Percentiles rank a stretch among this genome's conserved stretches.
Evolutionary conservation across 2,888 invertebrate species (phyloP).

Genomic region (Amblyjoppa proteus): DNA sequence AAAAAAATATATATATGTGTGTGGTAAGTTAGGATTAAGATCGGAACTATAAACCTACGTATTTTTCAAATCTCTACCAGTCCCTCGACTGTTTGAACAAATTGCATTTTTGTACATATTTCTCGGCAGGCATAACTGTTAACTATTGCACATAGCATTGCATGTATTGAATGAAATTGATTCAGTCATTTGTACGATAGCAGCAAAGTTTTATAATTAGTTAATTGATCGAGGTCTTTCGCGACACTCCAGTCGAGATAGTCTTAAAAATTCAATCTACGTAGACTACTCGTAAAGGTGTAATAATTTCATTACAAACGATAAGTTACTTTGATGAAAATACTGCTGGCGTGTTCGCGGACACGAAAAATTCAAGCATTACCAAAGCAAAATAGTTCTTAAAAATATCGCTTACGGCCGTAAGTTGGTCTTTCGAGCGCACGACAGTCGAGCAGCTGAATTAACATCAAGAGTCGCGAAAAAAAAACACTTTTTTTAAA

Average conservation of each 20-base stretch:
- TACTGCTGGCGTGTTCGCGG: neutral
- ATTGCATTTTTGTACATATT: constrained; percentile 56
- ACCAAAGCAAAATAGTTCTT: neutral
- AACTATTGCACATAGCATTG: constrained; percentile 48
- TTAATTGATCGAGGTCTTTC: constrained; percentile 16
- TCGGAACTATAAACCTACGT: constrained; percentile 7
- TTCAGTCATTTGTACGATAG: constrained; percentile 55
- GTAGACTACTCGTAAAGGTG: constrained; percentile 14
- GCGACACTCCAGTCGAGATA: constrained; percentile 17
- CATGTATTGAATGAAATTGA: constrained; percentile 21
- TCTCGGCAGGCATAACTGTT: constrained; percentile 34
- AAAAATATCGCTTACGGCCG: neutral
- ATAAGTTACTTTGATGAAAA: neutral
- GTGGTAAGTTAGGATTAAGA: neutral
- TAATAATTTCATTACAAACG: constrained; percentile 1
- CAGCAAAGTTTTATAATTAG: constrained; percentile 17
- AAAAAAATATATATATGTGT: neutral
- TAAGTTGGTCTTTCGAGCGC: neutral
- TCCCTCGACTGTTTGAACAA: constrained; percentile 3
- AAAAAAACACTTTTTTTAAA: neutral
- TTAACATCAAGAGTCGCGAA: neutral
- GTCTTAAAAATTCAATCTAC: neutral
- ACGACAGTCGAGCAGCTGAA: neutral
- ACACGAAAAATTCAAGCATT: neutral
- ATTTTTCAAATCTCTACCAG: neutral